Base-by-base conservation (phyloP, 2,113 vertebrate species). In the Tychaedon coryphoeus region DNA sequence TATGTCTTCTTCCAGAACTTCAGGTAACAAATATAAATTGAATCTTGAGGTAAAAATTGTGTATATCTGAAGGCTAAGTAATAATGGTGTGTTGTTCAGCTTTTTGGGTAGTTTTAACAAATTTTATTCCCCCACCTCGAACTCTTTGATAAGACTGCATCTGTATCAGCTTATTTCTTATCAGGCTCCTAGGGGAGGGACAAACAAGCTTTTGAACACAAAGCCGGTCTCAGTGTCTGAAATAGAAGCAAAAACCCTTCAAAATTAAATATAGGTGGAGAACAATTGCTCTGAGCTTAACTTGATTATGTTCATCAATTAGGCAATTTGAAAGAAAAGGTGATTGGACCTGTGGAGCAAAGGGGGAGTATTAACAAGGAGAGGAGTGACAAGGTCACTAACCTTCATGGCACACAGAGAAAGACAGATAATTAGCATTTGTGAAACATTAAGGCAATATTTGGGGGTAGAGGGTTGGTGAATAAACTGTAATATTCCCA, bases 291-390 rank as follows among this genome's bases (percentile, higher is more conserved):
- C 62, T 83, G 62, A 94, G 54, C 58, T 94, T 76, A 93, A 95
- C 92, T 93, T 96, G 90, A 94, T 96, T 93, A 92, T 88, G 67
- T 94, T 94, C 78, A 86, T 94, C 90, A 94, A 48, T 93, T 93
- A 95, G 86, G 90, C 88, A 95, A 94, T 94, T 94, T 93, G 90
- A 96, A 94, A 94, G 85, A 62, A 88, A 92, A 96, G 95, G 88
- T 94, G 90, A 66, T 85, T 83, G 74, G 71, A 93, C 74, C 71
- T 18, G 8, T 65, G 53, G 40, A 76, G 62, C 7, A 64, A 86
- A 82, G 71, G 78, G 71, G 82, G 65, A 90, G 71, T 95, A 96
- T 90, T 95, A 96, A 94, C 85, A 95, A 93, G 90, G 92, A 93
- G 88, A 82, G 15, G 54, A 91, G 74, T 66, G 78, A 94, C 74